Conservation (phyloP, 2,113 vertebrate genomes). For the Amblyopsis rosae region DNA sequence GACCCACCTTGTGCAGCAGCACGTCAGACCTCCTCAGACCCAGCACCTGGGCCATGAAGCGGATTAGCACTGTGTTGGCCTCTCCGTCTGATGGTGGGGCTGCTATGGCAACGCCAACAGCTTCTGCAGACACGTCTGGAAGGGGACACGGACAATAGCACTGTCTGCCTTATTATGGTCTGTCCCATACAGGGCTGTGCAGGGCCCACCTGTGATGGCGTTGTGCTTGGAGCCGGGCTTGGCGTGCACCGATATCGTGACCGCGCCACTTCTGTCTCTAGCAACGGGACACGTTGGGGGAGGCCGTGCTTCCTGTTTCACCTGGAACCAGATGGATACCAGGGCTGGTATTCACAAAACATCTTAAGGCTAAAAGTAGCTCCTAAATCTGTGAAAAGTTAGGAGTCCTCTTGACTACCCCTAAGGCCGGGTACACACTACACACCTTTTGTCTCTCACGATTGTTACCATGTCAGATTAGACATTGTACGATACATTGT, state of each 20-base stretch:
- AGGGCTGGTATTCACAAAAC: too few species aligned
- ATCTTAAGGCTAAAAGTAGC: too few species aligned
- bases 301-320: too few species aligned
- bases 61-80: slow-evolving; percentile 88
- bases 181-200: neutral
- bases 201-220: slow-evolving; percentile 77
- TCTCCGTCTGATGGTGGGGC: slow-evolving; percentile 90
- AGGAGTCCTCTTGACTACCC: too few species aligned
- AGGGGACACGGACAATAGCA: slow-evolving; percentile 1
- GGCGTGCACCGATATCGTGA: slow-evolving; percentile 80
- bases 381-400: too few species aligned
- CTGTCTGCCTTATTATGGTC: neutral
- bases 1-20: slow-evolving; percentile 84
- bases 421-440: too few species aligned
- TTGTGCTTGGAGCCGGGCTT: slow-evolving; percentile 88
- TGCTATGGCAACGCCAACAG: slow-evolving; percentile 86
- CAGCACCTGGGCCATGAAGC: slow-evolving; percentile 86
- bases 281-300: slow-evolving; percentile 69
- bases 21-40: slow-evolving; percentile 85
- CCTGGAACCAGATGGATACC: too few species aligned
- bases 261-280: slow-evolving; percentile 70
- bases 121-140: slow-evolving; percentile 81
- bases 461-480: too few species aligned
- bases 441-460: too few species aligned
- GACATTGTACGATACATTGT: too few species aligned